Evolutionary conservation across 2,888 invertebrate species (phyloP).

Genomic region (Stramonita haemastoma): DNA sequence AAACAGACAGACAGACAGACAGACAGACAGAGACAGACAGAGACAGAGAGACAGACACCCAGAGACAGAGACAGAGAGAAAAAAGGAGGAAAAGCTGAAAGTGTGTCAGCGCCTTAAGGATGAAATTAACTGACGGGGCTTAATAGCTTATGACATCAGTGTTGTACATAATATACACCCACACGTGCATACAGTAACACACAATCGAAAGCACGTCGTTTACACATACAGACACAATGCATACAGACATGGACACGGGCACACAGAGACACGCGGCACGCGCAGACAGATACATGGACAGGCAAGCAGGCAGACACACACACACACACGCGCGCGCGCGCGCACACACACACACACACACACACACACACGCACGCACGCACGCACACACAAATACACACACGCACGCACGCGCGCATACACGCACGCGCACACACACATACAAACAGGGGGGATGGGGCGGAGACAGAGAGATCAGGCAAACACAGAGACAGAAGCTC

Average conservation of each 20-base stretch:
- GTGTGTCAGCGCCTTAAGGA: not conserved
- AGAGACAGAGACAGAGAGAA: conserved; percentile 7
- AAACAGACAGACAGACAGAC: not conserved
- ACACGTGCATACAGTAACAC: too few relatives aligned
- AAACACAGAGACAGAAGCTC: not conserved
- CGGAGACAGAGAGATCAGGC: too few relatives aligned
- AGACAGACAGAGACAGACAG: not conserved
- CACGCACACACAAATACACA: not conserved
- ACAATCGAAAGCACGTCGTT: not conserved
- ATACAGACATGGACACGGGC: not conserved
- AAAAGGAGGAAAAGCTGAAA: not conserved
- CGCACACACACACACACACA: too few relatives aligned
- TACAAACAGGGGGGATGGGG: too few relatives aligned
- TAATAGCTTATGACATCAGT: too few relatives aligned
- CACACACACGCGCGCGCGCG: too few relatives aligned
- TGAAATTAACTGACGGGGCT: not conserved
- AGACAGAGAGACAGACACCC: not conserved
- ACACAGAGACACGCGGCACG: not conserved
- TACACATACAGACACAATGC: not conserved
- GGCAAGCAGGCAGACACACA: not conserved
- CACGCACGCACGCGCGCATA: not conserved
- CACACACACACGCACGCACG: too few relatives aligned
- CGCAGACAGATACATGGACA: not conserved
- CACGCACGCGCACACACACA: too few relatives aligned
- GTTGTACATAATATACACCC: too few relatives aligned